Evolutionary conservation across 1,140 invertebrate genomes (phyloP), one percentile per base, ranked within the genome.

Genomic region (Stegodyphus dumicola): DNA sequence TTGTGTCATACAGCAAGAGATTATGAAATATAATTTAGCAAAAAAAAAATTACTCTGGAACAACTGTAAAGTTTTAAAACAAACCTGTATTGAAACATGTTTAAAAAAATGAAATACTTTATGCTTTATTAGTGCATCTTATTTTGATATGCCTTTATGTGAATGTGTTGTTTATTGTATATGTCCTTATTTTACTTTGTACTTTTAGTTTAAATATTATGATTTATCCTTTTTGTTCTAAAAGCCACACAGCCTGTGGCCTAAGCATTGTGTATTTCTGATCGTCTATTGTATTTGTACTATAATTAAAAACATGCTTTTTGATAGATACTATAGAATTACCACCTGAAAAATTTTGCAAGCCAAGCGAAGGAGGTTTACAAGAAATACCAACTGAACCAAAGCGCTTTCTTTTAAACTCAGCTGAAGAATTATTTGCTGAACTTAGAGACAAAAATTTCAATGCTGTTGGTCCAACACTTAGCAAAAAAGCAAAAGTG

Each of bases 381-480:
- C 85, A 79, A 83, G 92, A 93, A 69, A 93, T 93, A 66, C 91
- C 94, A 6, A 92, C 93, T 49, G 95, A 95, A 88, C 94, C 94
- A 76, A 97, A 98, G 91, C 93, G 94, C 88, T 93, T 99, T 52
- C 94, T 96, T 88, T 92, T 99, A 7, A 97, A 98, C 92, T 99
- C 97, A 2, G 93, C 93, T 4, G 97, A 99, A 90, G 95, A 96
- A 89, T 90, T 99, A 5, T 99, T 95, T 91, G 93, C 94, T 15
- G 97, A 98, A 90, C 92, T 91, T 15, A 93, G 98, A 67, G 97
- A 99, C 90, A 96, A 96, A 91, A 97, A 96, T 91, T 99, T 99
- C 89, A 97, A 96, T 90, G 95, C 95, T 84, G 96, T 98, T 48
- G 96, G 96, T 17, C 93, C 94, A 73, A 93, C 95, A 56, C 91